phyloP scores from a whole-genome alignment of 2,888 invertebrate genomes.

The Erynnis tages region DNA sequence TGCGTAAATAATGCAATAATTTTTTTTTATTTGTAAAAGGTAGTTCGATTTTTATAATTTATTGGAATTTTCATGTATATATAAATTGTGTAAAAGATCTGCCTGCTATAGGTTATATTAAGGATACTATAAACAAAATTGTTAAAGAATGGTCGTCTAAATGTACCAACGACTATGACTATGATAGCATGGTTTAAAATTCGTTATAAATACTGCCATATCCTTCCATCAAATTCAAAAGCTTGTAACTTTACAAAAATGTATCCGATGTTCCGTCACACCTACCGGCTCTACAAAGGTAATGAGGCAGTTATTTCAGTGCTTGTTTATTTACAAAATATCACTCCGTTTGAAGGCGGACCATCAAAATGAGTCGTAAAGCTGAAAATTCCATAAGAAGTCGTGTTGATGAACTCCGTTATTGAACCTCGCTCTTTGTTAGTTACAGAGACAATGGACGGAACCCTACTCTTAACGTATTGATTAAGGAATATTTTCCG shows the following conservation, averaged over 20 bases:
- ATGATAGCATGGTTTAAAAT: slow-evolving; percentile 31
- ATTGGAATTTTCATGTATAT: too few relatives aligned
- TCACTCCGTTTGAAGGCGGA: slow-evolving; percentile 81
- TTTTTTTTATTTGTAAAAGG: too few relatives aligned
- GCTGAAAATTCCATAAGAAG: slow-evolving; percentile 79
- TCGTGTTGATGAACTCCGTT: slow-evolving; percentile 80
- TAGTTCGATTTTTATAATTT: too few relatives aligned
- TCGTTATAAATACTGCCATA: slow-evolving; percentile 38
- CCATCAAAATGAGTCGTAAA: slow-evolving; percentile 81
- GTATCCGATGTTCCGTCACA: slow-evolving; percentile 57
- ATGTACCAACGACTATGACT: too few relatives aligned
- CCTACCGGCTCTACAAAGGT: slow-evolving; percentile 78
- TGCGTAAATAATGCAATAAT: too few relatives aligned
- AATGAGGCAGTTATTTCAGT: slow-evolving; percentile 79
- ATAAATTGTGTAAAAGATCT: too few relatives aligned
- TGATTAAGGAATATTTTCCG: slow-evolving; percentile 52
- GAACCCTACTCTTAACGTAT: slow-evolving; percentile 59
- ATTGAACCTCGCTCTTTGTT: slow-evolving; percentile 71
- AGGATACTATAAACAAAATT: too few relatives aligned
- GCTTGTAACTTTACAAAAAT: slow-evolving; percentile 55
- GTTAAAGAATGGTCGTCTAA: too few relatives aligned
- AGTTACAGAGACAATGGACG: slow-evolving; percentile 75
- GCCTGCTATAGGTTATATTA: too few relatives aligned
- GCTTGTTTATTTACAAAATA: slow-evolving; percentile 81
- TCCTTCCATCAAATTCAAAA: slow-evolving; percentile 45